These are phyloP conservation scores for Bagarius yarrelli DNA, from an alignment of 2,113 vertebrate species.

Conservation along the genomic window DNA sequence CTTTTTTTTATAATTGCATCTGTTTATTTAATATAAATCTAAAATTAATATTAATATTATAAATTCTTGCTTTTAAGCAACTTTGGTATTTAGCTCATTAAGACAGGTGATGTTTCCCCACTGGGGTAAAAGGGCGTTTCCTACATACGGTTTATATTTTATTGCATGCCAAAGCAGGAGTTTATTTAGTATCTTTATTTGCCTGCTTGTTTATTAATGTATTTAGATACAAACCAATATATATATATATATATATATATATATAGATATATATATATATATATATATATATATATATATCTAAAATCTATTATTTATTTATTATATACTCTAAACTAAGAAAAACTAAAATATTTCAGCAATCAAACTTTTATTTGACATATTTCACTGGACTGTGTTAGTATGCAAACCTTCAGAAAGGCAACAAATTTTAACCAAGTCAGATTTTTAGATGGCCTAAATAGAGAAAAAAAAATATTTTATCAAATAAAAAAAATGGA, in stretches of 20 bases:
- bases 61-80: background rate
- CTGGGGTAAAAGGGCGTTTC: background rate
- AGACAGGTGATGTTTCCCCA: background rate
- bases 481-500: background rate
- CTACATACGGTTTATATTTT: background rate
- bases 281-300: too few species aligned
- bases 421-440: background rate
- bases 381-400: too few species aligned
- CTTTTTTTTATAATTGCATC: background rate
- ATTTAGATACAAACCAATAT: background rate
- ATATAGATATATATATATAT: too few species aligned
- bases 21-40: background rate
- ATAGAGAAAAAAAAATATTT: too few species aligned
- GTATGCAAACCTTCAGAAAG: too few species aligned
- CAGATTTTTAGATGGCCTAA: too few species aligned
- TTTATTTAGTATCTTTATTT: background rate
- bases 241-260: too few species aligned
- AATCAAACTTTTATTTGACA: too few species aligned
- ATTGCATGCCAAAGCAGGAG: background rate
- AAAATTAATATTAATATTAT: background rate
- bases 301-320: too few species aligned
- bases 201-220: background rate
- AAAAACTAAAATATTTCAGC: too few species aligned
- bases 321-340: too few species aligned
- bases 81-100: background rate